phyloP scores from a whole-genome alignment of 37 sponge, comb jelly and placozoan genomes.

The Crambe crambe region DNA sequence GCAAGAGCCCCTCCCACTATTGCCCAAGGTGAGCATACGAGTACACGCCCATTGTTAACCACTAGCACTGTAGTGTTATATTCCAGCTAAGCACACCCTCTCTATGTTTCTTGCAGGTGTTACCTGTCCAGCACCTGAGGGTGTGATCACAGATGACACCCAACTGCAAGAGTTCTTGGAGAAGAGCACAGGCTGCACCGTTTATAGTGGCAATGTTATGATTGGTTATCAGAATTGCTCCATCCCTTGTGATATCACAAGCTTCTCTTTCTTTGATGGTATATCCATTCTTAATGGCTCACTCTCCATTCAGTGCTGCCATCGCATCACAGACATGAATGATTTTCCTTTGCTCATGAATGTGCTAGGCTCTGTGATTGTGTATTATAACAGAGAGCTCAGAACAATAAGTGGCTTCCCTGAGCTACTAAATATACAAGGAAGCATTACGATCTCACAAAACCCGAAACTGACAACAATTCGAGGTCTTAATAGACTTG shows the following conservation, averaged over 20 bases:
- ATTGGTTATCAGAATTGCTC: conserved; percentile 39
- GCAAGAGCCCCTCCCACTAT: too few relatives aligned
- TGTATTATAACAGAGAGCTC: conserved; percentile 51
- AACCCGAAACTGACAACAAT: conserved; percentile 32
- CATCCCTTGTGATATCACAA: conserved; percentile 11
- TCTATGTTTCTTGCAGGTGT: background rate
- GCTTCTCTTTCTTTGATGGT: background rate
- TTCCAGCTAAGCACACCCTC: too few relatives aligned
- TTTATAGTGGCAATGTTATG: conserved; percentile 9
- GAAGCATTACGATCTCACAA: conserved; percentile 34
- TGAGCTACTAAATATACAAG: background rate
- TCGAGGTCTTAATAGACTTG: conserved; percentile 7
- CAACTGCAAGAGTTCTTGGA: background rate
- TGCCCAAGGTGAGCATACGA: too few relatives aligned
- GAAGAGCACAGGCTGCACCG: conserved; percentile 3
- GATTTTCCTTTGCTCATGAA: conserved; percentile 1
- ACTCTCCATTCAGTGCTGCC: conserved; percentile 55
- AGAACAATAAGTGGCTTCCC: conserved; percentile 15
- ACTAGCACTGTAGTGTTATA: too few relatives aligned
- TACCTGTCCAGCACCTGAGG: background rate
- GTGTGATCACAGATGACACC: background rate
- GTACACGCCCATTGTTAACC: too few relatives aligned
- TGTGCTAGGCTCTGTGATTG: conserved; percentile 28
- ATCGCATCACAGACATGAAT: background rate
- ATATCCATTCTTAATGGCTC: conserved; percentile 31